phyloP scores from a whole-genome alignment of 2,888 invertebrate species.

The Lysandra coridon region DNA sequence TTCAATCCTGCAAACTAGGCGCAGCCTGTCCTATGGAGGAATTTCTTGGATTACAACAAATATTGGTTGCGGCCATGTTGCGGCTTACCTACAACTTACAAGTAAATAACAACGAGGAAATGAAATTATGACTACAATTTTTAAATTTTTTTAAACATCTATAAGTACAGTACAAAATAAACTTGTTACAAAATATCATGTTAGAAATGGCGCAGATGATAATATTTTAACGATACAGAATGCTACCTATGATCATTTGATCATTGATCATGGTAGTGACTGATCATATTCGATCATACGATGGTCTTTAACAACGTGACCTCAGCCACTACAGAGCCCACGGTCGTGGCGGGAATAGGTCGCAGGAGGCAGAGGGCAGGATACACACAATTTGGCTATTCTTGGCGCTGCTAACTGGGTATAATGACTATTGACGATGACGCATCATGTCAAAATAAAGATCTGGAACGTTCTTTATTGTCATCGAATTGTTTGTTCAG shows the following conservation, averaged over 20 bases:
- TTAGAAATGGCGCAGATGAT: not conserved
- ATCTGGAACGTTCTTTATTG: not conserved
- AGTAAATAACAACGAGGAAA: too few relatives aligned
- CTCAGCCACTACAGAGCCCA: not conserved
- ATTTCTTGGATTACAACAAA: too few relatives aligned
- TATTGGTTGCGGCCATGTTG: too few relatives aligned
- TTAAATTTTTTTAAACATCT: too few relatives aligned
- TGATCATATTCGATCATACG: not conserved
- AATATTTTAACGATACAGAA: not conserved
- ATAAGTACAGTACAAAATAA: too few relatives aligned
- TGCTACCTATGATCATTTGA: too few relatives aligned
- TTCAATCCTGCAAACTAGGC: too few relatives aligned
- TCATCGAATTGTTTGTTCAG: not conserved
- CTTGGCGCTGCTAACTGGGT: not conserved
- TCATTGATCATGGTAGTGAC: too few relatives aligned
- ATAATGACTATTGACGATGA: not conserved
- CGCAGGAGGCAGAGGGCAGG: not conserved
- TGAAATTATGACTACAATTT: too few relatives aligned
- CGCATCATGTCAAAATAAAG: too few relatives aligned
- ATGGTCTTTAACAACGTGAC: not conserved
- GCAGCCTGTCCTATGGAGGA: too few relatives aligned
- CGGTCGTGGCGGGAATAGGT: not conserved
- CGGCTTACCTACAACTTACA: too few relatives aligned
- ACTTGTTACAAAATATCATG: not conserved
- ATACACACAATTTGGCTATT: conserved; percentile 16